Evolutionary conservation across 2,888 invertebrate genomes (phyloP), one percentile per base, ranked within the genome.

Genomic region (Pyrgus malvae): DNA sequence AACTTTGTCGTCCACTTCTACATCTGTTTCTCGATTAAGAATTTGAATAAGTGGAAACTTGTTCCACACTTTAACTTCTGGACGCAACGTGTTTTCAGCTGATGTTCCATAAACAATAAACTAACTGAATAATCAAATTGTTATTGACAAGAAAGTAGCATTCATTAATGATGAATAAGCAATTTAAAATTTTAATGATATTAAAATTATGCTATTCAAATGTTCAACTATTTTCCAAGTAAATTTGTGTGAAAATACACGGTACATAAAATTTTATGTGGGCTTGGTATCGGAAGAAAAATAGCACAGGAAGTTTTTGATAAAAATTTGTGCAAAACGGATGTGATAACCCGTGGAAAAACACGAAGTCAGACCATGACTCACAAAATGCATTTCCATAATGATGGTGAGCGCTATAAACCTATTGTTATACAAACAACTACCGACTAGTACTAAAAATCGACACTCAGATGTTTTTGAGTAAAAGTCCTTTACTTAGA

Each of bases 301-400:
- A 23, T n/a, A 25, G 37, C 29, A 38, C 37, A 14, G 53, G 53
- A 53, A 45, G 53, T 45, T 37, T 35, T 37, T 53, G 53, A 53
- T 45, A 53, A 45, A 38, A 37, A 37, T 44, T 45, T 45, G 38
- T 38, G 29, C 21, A 31, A 53, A 53, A 38, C 45, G 53, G 53
- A 53, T 38, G 53, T 38, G 38, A 27, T 38, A 29, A 27, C 19
- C n/a, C 16, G 29, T 38, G 44, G 45, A 51, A 44, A 51, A 51
- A 44, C 12, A 37, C 37, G 37, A 29, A 9, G 35, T 5, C 21
- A 49, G 17, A 8, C 14, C 35, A 37, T 51, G 44, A 44, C 25
- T 35, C 51, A 37, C 16, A 37, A 21, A 4, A 6, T 51, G 51
- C 51, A 51, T 44, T 44, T 51, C 51, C 44, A 51, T 37, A 37